Conservation (phyloP, 1,140 invertebrate species). For the Danaus plexippus region DNA sequence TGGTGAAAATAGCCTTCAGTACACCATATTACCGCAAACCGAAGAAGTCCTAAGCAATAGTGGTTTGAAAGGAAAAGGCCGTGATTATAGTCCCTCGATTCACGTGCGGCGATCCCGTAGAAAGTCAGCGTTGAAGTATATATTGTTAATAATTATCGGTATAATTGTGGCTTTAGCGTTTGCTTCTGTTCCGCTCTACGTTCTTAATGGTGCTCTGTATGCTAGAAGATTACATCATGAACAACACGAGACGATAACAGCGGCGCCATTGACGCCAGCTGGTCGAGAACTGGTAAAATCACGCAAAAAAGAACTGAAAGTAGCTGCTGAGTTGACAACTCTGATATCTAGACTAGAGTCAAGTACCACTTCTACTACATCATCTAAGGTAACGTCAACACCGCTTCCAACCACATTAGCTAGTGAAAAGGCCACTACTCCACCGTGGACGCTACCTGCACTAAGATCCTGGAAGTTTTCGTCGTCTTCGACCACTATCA, state of each 20-base stretch:
- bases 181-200: constrained; percentile 51
- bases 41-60: constrained; percentile 77
- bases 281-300: constrained; percentile 50
- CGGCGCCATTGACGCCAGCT: constrained; percentile 38
- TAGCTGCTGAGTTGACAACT: constrained; percentile 35
- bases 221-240: constrained; percentile 40
- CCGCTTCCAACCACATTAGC: constrained; percentile 25
- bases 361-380: constrained; percentile 24
- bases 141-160: constrained; percentile 48
- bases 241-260: constrained; percentile 44
- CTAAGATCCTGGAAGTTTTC: constrained; percentile 53
- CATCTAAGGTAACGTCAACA: constrained; percentile 24
- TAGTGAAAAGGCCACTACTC: background rate
- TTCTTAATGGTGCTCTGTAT: constrained; percentile 51
- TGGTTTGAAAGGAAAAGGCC: constrained; percentile 70
- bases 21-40: constrained; percentile 80
- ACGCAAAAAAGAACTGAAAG: constrained; percentile 57
- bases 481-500: constrained; percentile 38
- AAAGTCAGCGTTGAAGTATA: constrained; percentile 54
- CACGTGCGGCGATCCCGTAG: constrained; percentile 50
- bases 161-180: constrained; percentile 48
- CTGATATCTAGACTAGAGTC: constrained; percentile 32
- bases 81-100: constrained; percentile 66
- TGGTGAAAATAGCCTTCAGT: constrained; percentile 81
- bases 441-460: constrained; percentile 54